Evolutionary conservation across 2,797 vertebrate species (phyloP), one percentile per base, ranked within the genome.

Genomic region (Acropternis orthonyx): DNA sequence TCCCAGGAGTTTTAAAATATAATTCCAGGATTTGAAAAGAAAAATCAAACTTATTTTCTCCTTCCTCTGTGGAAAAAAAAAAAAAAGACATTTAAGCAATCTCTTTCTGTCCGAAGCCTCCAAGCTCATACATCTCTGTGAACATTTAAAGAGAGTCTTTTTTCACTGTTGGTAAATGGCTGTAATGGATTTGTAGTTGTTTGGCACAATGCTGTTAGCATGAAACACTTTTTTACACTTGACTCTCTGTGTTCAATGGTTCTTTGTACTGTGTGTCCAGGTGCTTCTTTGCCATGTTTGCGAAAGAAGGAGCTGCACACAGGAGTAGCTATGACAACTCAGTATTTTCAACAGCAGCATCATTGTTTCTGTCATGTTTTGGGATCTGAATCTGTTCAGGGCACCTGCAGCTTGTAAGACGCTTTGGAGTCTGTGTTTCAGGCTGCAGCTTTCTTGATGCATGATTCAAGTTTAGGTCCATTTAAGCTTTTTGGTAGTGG

Each of bases 301-400:
- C 1, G 0, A 44, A 85, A 73, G 41, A 22, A 16, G 24, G 36
- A 88, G 14, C 36, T 8, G 17, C 49, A 43, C 0, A 0, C 65
- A 61, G 63, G 51, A 18, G 13, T 11, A 74, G 10, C 46, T 58
- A 7, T 58, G 69, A 22, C 18, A 55, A 37, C 63, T 85, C 6
- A 3, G 15, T 69, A 16, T 91, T 89, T 67, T 59, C 67, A 89
- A 39, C 36, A 73, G 7, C 21, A 82, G 2, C 36, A n/a, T 48
- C 24, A 3, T 39, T 58, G 52, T 62, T 87, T 73, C 43, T 91
- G 34, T 36, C 51, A 8, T 71, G 52, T 55, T 76, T 52, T 13
- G 23, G 18, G 21, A 21, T 78, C 9, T 62, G 32, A 73, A 13
- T 82, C 92, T 73, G 9, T 63, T 89, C 51, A 36, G 48, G 24